Percentiles rank a stretch among this genome's conserved stretches.
Evolutionary conservation across 2,113 vertebrate species (phyloP).

Genomic region (Pandion haliaetus): DNA sequence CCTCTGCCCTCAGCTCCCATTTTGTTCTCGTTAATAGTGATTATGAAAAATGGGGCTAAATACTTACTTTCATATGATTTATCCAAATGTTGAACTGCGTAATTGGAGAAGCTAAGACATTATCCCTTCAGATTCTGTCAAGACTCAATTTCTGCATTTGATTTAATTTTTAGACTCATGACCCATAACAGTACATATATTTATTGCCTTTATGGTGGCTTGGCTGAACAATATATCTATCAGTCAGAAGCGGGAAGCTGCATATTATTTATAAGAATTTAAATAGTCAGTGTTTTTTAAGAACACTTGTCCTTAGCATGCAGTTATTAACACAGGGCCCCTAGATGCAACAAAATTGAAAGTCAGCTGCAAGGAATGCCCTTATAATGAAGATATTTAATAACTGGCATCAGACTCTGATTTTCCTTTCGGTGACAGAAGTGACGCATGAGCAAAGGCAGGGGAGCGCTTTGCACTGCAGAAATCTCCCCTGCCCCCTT

Average conservation of each 20-base stretch:
- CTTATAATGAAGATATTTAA: slow-evolving; percentile 47
- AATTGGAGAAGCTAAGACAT: slow-evolving; percentile 55
- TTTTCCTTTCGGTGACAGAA: slow-evolving; percentile 1
- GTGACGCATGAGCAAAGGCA: neutral
- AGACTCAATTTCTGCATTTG: slow-evolving; percentile 67
- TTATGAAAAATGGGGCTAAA: slow-evolving; percentile 57
- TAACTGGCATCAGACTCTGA: neutral
- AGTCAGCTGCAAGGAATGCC: slow-evolving; percentile 28
- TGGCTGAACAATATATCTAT: neutral
- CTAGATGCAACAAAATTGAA: slow-evolving; percentile 11
- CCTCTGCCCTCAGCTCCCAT: slow-evolving; percentile 58
- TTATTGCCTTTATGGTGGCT: slow-evolving; percentile 14
- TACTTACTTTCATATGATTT: slow-evolving; percentile 60
- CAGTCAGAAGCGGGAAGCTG: slow-evolving; percentile 5
- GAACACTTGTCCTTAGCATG: neutral
- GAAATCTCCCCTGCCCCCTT: neutral
- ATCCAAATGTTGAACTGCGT: slow-evolving; percentile 57
- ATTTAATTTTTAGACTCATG: slow-evolving; percentile 60
- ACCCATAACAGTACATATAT: slow-evolving; percentile 44
- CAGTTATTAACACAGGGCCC: slow-evolving; percentile 11
- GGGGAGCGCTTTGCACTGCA: neutral
- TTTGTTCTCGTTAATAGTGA: slow-evolving; percentile 67
- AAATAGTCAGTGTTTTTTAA: slow-evolving; percentile 10
- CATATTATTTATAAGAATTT: neutral
- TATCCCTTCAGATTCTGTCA: slow-evolving; percentile 56